phyloP scores from a whole-genome alignment of 2,113 vertebrate species.

The Calonectris borealis region DNA sequence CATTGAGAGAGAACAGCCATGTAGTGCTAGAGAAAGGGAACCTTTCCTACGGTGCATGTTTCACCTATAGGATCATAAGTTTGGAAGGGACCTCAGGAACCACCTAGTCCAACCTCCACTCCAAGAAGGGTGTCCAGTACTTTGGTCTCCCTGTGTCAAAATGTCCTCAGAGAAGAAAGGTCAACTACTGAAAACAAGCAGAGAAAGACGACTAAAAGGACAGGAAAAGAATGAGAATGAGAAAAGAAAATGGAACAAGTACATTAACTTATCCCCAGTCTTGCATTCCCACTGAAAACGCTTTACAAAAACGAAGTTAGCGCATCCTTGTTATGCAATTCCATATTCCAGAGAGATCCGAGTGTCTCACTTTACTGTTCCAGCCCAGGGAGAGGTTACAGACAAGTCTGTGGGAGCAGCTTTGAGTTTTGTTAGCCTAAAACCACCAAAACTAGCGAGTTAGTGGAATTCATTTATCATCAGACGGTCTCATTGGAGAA shows the following conservation, averaged over 20 bases:
- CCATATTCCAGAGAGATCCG: neutral
- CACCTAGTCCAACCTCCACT: neutral
- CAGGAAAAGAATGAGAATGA: neutral
- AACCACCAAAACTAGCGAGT: neutral
- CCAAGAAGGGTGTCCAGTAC: neutral
- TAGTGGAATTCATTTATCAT: neutral
- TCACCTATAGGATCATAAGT: accelerated
- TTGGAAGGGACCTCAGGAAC: neutral
- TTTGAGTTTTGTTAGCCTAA: neutral
- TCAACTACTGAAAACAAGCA: neutral
- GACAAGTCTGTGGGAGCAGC: neutral
- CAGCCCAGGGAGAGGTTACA: neutral
- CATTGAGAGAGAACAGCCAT: neutral
- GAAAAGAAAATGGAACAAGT: neutral
- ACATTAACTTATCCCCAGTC: neutral
- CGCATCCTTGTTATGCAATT: accelerated
- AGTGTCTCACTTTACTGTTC: accelerated
- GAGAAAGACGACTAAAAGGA: neutral
- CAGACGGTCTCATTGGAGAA: neutral
- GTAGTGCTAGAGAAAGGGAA: accelerated
- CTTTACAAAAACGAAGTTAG: neutral
- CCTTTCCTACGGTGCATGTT: accelerated
- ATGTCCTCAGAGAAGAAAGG: neutral
- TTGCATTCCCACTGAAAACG: neutral
- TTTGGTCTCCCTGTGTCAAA: neutral